Evolutionary conservation across 2,113 vertebrate species (phyloP), one percentile per base, ranked within the genome.

Genomic region (Hiodon alosoides): DNA sequence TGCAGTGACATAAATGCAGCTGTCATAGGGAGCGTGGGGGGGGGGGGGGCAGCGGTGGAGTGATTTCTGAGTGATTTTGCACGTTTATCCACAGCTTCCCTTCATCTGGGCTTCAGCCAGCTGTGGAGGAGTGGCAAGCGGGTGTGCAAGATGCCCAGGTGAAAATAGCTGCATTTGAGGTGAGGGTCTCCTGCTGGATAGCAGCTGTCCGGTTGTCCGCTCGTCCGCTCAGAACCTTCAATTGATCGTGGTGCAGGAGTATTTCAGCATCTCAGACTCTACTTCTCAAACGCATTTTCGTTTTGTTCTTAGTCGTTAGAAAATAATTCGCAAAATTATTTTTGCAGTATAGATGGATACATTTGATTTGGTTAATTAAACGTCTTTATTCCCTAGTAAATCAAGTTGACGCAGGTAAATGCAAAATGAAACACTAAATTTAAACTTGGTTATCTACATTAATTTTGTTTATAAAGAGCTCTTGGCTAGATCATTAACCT

Each of bases 91-190:
- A 4, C 77, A 91, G 91, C 51, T 66, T n/a, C 60, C 80, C 79
- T 3, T 61, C 76, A n/a, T 68, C 76, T 48, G 72, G 79, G 0
- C 55, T 90, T 50, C 74, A 83, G 17, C 5, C n/a, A 0, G 4
- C 3, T 0, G 72, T 80, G 11, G 82, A 78, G 0, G 4, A 48
- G 59, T 87, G 83, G 69, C 86, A 76, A 71, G 53, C 73, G 10
- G 81, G 10, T 1, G 4, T 90, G 4, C 77, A 85, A 31, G 89
- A 90, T 0, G 10, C 76, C 0, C 81, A 88, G n/a, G 83, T 83
- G 69, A 86, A 81, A 8, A 89, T 91, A 55, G 51, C 74, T 0
- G 16, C 50, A 2, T 67, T 73, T 0, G 81, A 89, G 88, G 90
- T 92, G 52, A 47, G 77, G 31, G 9, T 31, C 53, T 57, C 7